phyloP scores from a whole-genome alignment of 2,888 invertebrate species.

The Tenthredo scrophulariae region DNA sequence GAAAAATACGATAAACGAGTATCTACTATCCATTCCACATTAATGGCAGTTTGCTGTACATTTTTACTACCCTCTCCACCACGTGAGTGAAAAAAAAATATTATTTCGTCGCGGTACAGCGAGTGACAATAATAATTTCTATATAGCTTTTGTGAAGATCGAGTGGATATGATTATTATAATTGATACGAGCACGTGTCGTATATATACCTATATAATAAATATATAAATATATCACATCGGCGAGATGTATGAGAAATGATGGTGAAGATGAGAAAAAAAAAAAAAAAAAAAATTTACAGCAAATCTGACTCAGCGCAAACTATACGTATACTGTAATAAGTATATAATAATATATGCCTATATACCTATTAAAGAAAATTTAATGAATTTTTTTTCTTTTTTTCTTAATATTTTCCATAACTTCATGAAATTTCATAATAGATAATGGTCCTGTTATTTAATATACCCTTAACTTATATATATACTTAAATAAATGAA shows the following conservation, averaged over 20 bases:
- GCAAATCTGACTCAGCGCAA: slow-evolving; percentile 14
- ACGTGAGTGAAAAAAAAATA: neutral
- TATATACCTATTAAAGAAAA: slow-evolving; percentile 46
- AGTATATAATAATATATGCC: neutral
- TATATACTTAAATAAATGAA: slow-evolving; percentile 56
- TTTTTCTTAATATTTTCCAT: slow-evolving; percentile 67
- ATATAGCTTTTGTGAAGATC: neutral
- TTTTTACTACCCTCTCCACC: neutral
- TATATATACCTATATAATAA: neutral
- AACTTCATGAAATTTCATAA: slow-evolving; percentile 79
- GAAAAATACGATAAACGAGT: slow-evolving; percentile 7
- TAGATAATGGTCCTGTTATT: slow-evolving; percentile 58
- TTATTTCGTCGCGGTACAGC: slow-evolving; percentile 15
- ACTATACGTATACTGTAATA: slow-evolving; percentile 9
- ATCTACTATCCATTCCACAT: slow-evolving; percentile 24
- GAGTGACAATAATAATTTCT: neutral
- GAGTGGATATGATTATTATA: neutral
- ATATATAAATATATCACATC: neutral
- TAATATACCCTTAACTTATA: slow-evolving; percentile 48
- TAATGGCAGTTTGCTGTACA: slow-evolving; percentile 36
- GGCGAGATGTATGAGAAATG: neutral
- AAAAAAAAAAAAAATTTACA: slow-evolving; percentile 18
- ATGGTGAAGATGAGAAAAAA: neutral
- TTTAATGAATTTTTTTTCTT: slow-evolving; percentile 66
- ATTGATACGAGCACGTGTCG: neutral